Evolutionary conservation across 1,140 invertebrate species (phyloP).

Genomic region (Anastrepha ludens): DNA sequence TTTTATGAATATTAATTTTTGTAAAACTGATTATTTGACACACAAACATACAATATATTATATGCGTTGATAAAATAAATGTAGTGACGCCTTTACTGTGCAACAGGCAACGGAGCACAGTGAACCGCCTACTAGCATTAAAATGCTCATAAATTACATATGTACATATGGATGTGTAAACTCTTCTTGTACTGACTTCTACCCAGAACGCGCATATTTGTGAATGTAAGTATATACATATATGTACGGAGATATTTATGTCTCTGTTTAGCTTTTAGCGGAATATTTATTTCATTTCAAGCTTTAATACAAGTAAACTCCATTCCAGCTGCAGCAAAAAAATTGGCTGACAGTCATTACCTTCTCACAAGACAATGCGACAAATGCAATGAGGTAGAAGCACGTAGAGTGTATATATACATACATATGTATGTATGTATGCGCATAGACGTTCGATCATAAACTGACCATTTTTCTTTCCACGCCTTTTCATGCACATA

Average conservation of each 20-base stretch:
- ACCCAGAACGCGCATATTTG: neutral
- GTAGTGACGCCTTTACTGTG: neutral
- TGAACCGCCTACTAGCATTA: conserved; percentile 2
- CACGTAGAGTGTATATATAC: neutral
- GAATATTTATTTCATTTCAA: neutral
- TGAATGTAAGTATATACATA: neutral
- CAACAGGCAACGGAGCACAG: neutral
- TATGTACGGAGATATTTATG: neutral
- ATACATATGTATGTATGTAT: neutral
- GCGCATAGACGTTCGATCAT: no score
- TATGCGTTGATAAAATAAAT: conserved; percentile 30
- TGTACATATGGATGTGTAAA: neutral
- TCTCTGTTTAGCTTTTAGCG: neutral
- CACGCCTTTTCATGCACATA: no score
- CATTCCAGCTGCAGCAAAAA: conserved; percentile 1
- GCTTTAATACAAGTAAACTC: neutral
- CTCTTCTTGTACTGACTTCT: neutral
- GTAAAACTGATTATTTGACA: conserved; percentile 19
- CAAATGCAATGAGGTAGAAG: neutral
- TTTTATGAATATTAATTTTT: conserved; percentile 16
- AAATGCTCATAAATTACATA: neutral
- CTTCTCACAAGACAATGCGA: neutral
- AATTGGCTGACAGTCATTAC: conserved; percentile 21
- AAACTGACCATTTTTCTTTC: no score
- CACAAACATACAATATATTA: neutral